These are phyloP conservation scores for Trachemys scripta DNA, from an alignment of 2,113 vertebrate genomes.

Conservation along the genomic window DNA sequence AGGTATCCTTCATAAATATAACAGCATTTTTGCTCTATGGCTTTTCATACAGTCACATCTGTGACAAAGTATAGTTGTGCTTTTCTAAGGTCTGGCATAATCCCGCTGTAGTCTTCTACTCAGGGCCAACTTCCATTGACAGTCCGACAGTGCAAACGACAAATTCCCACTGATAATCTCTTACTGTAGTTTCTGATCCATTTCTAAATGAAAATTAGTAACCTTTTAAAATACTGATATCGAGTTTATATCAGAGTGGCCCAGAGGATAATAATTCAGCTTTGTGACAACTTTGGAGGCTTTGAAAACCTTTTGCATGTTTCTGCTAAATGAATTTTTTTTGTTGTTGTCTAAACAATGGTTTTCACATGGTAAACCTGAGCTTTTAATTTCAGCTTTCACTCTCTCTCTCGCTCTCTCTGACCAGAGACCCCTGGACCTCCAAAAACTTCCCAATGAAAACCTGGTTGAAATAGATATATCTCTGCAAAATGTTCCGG, in stretches of 20 bases:
- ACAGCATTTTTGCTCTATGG: neutral
- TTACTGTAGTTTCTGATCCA: neutral
- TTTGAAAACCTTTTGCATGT: neutral
- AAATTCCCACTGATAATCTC: neutral
- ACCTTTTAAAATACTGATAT: neutral
- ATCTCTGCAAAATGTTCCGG: too few species aligned
- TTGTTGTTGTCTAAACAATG: neutral
- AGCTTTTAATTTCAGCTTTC: neutral
- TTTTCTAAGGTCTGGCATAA: fast-evolving
- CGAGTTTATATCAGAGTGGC: fast-evolving
- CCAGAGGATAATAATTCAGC: fast-evolving
- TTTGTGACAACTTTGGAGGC: neutral
- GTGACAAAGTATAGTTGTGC: neutral
- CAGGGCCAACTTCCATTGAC: neutral
- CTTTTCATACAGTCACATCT: neutral
- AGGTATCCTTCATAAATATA: neutral
- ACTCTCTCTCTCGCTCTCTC: neutral
- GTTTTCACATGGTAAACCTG: neutral
- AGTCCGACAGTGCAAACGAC: too few species aligned
- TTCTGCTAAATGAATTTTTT: neutral
- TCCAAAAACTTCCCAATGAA: neutral
- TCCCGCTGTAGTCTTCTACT: fast-evolving
- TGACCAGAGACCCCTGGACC: neutral
- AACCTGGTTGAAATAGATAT: neutral
- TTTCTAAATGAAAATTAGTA: neutral